phyloP scores from a whole-genome alignment of 2,888 invertebrate genomes.

The Schizotus pectinicornis region DNA sequence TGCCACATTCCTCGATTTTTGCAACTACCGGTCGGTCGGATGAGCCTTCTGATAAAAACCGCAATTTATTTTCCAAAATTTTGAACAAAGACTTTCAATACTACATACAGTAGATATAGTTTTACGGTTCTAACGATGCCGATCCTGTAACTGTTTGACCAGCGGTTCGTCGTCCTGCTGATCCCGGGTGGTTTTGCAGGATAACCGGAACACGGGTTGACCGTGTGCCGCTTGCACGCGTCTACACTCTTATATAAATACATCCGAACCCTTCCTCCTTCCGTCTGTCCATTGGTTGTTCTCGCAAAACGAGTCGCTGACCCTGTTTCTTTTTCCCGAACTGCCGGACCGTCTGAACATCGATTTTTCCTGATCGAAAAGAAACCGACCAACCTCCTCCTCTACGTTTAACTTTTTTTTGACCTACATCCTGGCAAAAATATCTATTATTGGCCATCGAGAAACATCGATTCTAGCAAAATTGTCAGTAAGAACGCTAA shows the following conservation, averaged over 20 bases:
- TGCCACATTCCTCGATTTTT: constrained; percentile 48
- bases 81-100: no score
- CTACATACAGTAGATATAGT: no score
- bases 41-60: no score
- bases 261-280: neutral
- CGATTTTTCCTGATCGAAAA: neutral
- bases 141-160: no score
- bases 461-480: constrained; percentile 15
- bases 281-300: neutral
- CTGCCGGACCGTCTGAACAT: neutral
- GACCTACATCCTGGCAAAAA: constrained; percentile 12
- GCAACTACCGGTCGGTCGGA: no score
- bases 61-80: no score
- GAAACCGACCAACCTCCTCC: neutral
- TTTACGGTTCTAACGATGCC: no score
- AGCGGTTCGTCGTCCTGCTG: no score
- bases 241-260: neutral
- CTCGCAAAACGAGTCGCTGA: constrained; percentile 11
- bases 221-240: neutral
- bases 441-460: constrained; percentile 7
- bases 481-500: constrained; percentile 2
- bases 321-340: constrained; percentile 4
- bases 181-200: no score
- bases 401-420: neutral
- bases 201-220: neutral